These are phyloP conservation scores for Graphium colonna DNA, from an alignment of 2,888 invertebrate genomes.

Conservation along the genomic window DNA sequence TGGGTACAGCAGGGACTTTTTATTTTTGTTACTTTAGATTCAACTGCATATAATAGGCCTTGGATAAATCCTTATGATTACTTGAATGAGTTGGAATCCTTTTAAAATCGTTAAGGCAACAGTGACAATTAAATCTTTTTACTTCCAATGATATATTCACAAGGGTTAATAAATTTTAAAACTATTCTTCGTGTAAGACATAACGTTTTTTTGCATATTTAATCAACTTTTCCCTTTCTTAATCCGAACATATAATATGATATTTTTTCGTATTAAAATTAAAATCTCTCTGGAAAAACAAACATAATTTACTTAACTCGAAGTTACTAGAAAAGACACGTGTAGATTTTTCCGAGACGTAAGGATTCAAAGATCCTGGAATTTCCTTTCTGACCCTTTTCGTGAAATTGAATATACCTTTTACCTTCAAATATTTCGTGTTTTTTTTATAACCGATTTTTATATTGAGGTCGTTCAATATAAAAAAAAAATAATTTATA, in stretches of 20 bases:
- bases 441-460: not conserved
- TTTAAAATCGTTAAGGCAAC: no score
- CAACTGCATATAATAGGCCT: not conserved
- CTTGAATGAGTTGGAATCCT: no score
- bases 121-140: no score
- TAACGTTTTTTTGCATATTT: no score
- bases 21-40: conserved; percentile 2
- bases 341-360: not conserved
- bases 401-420: not conserved
- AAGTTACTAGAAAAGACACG: not conserved
- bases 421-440: not conserved
- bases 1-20: conserved; percentile 17
- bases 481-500: not conserved
- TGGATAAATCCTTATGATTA: no score
- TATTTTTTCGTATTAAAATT: no score
- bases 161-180: no score
- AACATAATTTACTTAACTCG: not conserved
- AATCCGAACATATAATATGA: no score
- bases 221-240: no score
- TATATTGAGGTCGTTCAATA: not conserved
- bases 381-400: not conserved
- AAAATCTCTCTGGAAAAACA: not conserved
- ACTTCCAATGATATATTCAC: no score
- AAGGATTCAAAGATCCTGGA: not conserved
- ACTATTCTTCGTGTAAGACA: no score